phyloP scores from a whole-genome alignment of 2,797 vertebrate species.

The Oophaga sylvatica region DNA sequence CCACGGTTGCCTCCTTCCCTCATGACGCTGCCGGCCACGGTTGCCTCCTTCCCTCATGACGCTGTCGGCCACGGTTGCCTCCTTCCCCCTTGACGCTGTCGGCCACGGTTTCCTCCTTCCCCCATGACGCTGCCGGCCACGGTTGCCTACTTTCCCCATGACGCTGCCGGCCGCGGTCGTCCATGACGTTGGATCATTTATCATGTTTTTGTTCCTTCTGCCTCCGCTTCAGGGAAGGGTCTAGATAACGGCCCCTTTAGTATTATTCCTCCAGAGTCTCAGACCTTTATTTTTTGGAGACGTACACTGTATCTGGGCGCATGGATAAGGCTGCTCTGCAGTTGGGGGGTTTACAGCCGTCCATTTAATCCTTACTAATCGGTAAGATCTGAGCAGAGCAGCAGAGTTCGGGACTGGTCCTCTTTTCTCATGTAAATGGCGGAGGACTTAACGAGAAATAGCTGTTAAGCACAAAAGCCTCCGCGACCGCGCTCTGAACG shows the following conservation, averaged over 20 bases:
- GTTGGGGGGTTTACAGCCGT: not conserved
- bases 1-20: no score
- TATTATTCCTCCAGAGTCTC: not conserved
- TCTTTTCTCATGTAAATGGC: slow-evolving; percentile 7
- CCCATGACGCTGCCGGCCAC: no score
- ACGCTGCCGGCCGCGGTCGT: no score
- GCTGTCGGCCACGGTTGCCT: no score
- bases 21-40: no score
- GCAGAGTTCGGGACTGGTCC: not conserved
- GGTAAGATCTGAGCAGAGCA: not conserved
- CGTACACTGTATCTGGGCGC: not conserved
- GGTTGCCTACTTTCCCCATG: no score
- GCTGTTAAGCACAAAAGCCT: slow-evolving; percentile 4
- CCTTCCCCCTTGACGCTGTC: no score
- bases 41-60: no score
- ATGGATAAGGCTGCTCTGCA: not conserved
- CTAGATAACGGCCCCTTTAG: not conserved
- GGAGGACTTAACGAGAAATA: not conserved
- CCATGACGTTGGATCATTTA: no score
- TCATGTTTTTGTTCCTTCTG: no score
- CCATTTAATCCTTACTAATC: slow-evolving; percentile 6
- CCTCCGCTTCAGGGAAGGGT: not conserved
- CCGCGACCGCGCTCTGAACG: not conserved
- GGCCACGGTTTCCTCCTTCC: no score
- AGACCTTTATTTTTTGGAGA: not conserved